Conservation (phyloP, 2,797 vertebrate genomes). For the Apodemus agrarius region DNA sequence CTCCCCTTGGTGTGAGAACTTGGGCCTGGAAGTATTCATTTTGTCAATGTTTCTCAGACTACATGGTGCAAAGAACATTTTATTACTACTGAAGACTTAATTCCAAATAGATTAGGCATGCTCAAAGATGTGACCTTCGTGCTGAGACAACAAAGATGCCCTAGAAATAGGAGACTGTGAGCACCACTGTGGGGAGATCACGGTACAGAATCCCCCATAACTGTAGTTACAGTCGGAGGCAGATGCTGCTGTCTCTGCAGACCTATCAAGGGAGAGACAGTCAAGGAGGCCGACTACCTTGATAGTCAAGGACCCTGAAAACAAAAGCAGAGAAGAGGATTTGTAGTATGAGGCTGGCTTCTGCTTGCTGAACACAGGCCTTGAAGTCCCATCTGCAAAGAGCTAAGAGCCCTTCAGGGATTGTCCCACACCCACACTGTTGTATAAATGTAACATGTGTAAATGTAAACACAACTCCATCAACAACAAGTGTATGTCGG, state of each 20-base stretch:
- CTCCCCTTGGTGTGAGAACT: neutral
- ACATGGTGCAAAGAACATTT: neutral
- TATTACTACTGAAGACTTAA: neutral
- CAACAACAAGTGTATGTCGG: neutral
- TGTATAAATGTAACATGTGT: neutral
- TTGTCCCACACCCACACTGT: neutral
- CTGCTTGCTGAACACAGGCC: neutral
- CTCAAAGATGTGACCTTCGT: neutral
- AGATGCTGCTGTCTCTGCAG: neutral
- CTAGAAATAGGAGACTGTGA: neutral
- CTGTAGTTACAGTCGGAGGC: neutral
- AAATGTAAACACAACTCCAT: neutral
- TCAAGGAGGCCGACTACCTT: neutral
- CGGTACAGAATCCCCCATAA: neutral
- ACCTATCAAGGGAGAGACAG: neutral
- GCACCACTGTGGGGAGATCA: neutral
- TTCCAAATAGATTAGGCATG: neutral
- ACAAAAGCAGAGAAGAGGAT: fast-evolving
- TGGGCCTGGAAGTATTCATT: neutral
- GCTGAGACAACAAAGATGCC: neutral
- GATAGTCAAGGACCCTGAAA: neutral
- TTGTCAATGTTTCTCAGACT: neutral
- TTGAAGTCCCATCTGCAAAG: neutral
- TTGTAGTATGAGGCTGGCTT: neutral
- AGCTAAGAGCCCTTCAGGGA: neutral